Percentiles rank a stretch among this genome's conserved stretches.
These are phyloP conservation scores for Umimayanthus chanpuru DNA, from an alignment of 92 coral and sea anemone species.

Conservation along the genomic window DNA sequence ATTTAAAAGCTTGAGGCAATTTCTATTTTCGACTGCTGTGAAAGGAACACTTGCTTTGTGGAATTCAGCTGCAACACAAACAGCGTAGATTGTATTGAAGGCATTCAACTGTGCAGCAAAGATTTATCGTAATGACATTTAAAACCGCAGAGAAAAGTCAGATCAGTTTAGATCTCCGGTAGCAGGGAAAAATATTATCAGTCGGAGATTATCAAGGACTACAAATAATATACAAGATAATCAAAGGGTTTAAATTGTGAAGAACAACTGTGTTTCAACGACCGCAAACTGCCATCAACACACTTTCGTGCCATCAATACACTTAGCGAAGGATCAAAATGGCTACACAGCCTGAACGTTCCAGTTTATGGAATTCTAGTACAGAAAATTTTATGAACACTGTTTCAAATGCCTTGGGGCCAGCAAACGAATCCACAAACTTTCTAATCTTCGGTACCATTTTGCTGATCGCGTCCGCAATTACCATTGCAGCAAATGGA, in stretches of 20 bases:
- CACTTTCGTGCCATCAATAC: too few relatives aligned
- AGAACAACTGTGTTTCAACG: background rate
- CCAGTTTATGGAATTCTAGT: constrained; percentile 14
- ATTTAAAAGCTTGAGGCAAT: too few relatives aligned
- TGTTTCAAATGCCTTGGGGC: background rate
- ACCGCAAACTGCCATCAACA: background rate
- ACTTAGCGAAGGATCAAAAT: background rate
- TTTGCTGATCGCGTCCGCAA: background rate
- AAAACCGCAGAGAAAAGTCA: background rate
- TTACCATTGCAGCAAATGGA: background rate
- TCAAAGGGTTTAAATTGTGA: background rate
- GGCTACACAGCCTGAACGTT: background rate
- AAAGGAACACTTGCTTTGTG: background rate
- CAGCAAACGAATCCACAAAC: background rate
- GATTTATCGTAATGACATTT: background rate
- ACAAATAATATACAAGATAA: background rate
- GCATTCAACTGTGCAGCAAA: background rate
- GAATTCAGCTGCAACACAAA: background rate
- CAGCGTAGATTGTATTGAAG: background rate
- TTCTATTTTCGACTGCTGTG: too few relatives aligned
- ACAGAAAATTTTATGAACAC: background rate
- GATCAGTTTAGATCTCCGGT: background rate
- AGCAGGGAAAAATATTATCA: background rate
- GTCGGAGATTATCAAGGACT: too few relatives aligned
- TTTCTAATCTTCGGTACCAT: background rate